Base-by-base conservation (phyloP, 1,140 invertebrate genomes). In the Meloidogyne exigua region DNA sequence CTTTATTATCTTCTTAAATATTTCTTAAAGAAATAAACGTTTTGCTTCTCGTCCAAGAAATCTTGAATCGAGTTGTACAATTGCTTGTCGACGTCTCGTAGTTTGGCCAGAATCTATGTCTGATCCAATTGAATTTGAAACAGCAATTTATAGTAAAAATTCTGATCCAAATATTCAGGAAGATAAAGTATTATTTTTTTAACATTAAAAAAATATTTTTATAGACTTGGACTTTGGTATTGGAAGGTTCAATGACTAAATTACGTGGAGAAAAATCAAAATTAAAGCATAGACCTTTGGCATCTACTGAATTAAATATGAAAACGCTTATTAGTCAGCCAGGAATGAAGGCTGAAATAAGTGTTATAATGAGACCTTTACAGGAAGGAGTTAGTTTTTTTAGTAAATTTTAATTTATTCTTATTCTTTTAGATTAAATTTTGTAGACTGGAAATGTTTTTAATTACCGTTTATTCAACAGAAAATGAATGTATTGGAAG, bases 91-190 rank as follows among this genome's bases (percentile, higher is more conserved):
- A n/a, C 36, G 69, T n/a, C 25, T 71, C 15, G 18, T 71, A n/a
- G 69, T 71, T 15, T 71, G 69, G 69, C 69, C 69, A 10, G 69
- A 71, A 25, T 25, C 44, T 1, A 11, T 71, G n/a, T 25, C 44
- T 28, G 69, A 71, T 28, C 69, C 69, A 10, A 71, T 71, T 28
- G 69, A 71, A 71, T 71, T 71, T 71, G 69, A 57, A 25, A 71
- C 69, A 18, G 49, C 69, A 7, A 18, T 71, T 26, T 71, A 39
- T 57, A 70, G 15, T 57, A 1, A 7, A 68, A 68, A 68, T 68
- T 32, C 39, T 32, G n/a, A 18, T 68, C 18, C 18, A 42, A 39
- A 66, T 66, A 26, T 1, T 28, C 9, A 21, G 18, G 66, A 68
- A 42, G 66, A 68, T n/a, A 68, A 68, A 42, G 66, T 68, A n/a